Evolutionary conservation across 2,888 invertebrate species (phyloP).

Genomic region (Ephialtes manifestator): DNA sequence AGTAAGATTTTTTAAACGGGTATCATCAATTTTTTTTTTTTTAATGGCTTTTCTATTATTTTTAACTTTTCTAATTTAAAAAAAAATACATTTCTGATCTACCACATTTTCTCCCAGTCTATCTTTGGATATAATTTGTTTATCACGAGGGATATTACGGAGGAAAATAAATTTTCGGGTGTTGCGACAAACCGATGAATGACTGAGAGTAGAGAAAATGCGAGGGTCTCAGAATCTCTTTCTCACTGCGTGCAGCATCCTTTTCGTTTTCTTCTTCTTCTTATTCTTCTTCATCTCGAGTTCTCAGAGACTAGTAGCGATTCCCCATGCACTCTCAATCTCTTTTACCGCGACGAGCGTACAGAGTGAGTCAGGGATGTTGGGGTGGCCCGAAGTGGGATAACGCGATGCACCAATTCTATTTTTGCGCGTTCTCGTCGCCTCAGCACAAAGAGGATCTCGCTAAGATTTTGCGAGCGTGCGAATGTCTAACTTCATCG

Average conservation of each 20-base stretch:
- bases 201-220: conserved; percentile 66
- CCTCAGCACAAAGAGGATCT: conserved; percentile 32
- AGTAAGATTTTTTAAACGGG: too few species aligned
- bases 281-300: conserved; percentile 54
- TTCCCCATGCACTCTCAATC: conserved; percentile 47
- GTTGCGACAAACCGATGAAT: conserved; percentile 62
- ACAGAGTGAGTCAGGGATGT: conserved; percentile 68
- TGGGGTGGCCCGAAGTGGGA: conserved; percentile 70
- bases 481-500: conserved; percentile 64
- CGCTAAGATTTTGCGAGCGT: conserved; percentile 35
- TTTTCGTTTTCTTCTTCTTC: conserved; percentile 44
- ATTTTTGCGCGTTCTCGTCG: conserved; percentile 62
- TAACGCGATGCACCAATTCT: conserved; percentile 66
- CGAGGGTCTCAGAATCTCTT: conserved; percentile 59
- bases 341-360: conserved; percentile 56
- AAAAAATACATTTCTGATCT: background rate
- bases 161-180: conserved; percentile 43
- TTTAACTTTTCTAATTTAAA: too few species aligned
- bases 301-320: conserved; percentile 51
- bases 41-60: too few species aligned
- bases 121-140: conserved; percentile 47
- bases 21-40: too few species aligned
- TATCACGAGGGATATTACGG: conserved; percentile 51
- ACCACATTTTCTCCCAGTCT: background rate
- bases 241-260: conserved; percentile 49